These are phyloP conservation scores for Brachyptera putata DNA, from an alignment of 2,888 invertebrate genomes.

Conservation along the genomic window DNA sequence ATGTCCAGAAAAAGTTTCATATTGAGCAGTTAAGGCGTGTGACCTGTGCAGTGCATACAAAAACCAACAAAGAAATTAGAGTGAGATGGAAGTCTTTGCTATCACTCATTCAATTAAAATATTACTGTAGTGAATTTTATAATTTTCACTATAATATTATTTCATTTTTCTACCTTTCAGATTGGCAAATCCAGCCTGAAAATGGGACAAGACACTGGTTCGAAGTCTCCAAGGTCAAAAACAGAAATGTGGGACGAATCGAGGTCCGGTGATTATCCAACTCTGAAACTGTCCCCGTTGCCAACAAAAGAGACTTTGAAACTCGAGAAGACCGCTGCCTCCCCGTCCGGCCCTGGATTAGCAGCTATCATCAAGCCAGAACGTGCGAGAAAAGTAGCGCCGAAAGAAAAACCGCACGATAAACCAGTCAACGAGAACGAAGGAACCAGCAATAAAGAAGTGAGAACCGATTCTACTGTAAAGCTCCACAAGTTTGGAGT, in stretches of 20 bases:
- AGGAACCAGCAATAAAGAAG: conserved; percentile 53
- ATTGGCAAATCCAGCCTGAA: conserved; percentile 34
- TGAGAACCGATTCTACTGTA: conserved; percentile 52
- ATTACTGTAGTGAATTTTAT: too few species aligned
- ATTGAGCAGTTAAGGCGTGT: too few species aligned
- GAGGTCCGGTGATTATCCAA: conserved; percentile 44
- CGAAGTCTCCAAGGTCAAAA: conserved; percentile 13
- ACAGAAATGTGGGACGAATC: conserved; percentile 14
- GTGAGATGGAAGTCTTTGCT: too few species aligned
- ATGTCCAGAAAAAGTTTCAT: too few species aligned
- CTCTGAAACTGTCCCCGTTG: conserved; percentile 40
- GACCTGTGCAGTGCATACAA: too few species aligned
- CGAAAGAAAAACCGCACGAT: conserved; percentile 16
- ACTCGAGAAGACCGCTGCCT: conserved; percentile 33
- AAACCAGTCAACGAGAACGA: conserved; percentile 33
- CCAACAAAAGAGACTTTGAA: conserved; percentile 36
- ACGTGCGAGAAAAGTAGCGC: conserved; percentile 22
- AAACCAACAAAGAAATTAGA: too few species aligned
- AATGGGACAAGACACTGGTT: conserved; percentile 27
- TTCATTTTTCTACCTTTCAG: too few species aligned
- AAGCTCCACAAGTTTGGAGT: conserved; percentile 52
- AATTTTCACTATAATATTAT: too few species aligned
- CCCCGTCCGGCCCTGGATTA: conserved; percentile 26
- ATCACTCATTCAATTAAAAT: too few species aligned
- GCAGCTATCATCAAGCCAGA: conserved; percentile 28